These are phyloP conservation scores for Pomatostomus ruficeps DNA, from an alignment of 2,113 vertebrate species.

Conservation along the genomic window DNA sequence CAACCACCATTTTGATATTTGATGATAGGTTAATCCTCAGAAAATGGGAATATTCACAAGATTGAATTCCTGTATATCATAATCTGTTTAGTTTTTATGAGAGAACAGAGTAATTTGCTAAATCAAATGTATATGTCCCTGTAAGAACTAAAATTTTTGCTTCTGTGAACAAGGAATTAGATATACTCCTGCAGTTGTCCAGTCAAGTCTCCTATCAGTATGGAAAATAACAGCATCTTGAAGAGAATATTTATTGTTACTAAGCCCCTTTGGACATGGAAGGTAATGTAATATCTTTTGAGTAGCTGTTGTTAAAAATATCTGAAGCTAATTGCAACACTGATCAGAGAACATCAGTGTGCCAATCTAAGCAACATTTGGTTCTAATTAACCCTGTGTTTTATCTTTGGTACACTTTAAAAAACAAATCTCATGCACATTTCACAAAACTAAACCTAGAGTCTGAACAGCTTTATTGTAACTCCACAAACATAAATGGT, in stretches of 20 bases:
- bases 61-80: background rate
- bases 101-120: background rate
- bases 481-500: background rate
- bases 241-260: slow-evolving; percentile 1
- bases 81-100: background rate
- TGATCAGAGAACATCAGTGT: background rate
- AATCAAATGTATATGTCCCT: background rate
- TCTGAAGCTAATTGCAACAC: background rate
- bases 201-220: background rate
- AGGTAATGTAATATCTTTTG: background rate
- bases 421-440: background rate
- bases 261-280: background rate
- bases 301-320: background rate
- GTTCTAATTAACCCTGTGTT: background rate
- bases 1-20: background rate
- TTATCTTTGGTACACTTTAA: background rate
- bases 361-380: background rate
- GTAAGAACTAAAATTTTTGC: background rate
- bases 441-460: background rate
- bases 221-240: background rate
- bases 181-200: background rate
- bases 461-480: background rate
- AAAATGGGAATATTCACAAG: background rate
- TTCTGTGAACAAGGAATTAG: background rate
- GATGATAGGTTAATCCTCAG: background rate